phyloP scores from a whole-genome alignment of 35 echinoderm and acorn worm genomes.

The Ophioderma brevispina region DNA sequence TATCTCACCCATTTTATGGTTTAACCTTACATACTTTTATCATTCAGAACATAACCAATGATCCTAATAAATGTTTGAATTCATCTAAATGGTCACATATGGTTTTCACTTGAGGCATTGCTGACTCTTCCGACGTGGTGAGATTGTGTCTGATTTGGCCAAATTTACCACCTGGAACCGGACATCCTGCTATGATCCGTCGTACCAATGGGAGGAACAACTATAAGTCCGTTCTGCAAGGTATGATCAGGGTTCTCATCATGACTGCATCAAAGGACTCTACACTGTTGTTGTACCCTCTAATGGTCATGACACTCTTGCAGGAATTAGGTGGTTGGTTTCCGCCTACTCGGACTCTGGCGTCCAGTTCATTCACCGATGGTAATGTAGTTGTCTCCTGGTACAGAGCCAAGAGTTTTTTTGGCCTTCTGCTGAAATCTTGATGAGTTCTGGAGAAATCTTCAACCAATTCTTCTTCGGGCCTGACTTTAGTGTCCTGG shows the following conservation, averaged over 20 bases:
- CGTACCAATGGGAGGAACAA: slow-evolving; percentile 21
- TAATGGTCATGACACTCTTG: slow-evolving; percentile 22
- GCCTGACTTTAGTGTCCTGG: background rate
- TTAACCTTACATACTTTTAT: no score
- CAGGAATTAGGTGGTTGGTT: slow-evolving; percentile 43
- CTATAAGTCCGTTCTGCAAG: slow-evolving; percentile 44
- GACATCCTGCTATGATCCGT: slow-evolving; percentile 35
- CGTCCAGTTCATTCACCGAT: background rate
- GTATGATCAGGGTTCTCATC: slow-evolving; percentile 26
- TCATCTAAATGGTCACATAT: background rate
- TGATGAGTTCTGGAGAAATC: background rate
- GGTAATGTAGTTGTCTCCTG: background rate
- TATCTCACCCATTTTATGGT: no score
- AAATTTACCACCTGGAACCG: slow-evolving; percentile 48
- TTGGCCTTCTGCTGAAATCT: background rate
- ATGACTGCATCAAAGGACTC: slow-evolving; percentile 5
- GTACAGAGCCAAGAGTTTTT: slow-evolving; percentile 39
- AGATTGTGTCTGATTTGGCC: slow-evolving; percentile 22
- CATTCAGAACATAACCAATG: no score
- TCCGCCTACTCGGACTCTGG: slow-evolving; percentile 19
- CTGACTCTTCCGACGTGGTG: background rate
- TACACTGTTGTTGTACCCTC: no score
- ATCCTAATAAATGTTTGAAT: no score
- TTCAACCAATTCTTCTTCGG: background rate
- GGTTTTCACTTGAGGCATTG: background rate